Conservation (phyloP, 1,140 invertebrate species). For the Cydia amplana region DNA sequence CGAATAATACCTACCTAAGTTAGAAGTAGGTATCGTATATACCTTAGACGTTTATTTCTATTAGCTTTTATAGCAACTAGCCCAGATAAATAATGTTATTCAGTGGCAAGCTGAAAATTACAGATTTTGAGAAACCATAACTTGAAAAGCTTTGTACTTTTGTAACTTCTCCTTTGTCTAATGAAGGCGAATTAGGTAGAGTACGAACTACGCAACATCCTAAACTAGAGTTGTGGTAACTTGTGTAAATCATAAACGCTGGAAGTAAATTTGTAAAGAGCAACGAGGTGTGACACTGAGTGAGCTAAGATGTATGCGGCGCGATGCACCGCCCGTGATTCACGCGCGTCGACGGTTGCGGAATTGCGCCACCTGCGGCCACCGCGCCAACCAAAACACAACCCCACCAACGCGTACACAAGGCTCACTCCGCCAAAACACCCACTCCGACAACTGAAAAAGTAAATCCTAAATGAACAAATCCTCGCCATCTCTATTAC, state of each 20-base stretch:
- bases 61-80: not conserved
- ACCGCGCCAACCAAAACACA: conserved; percentile 33
- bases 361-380: conserved; percentile 62
- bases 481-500: conserved; percentile 50
- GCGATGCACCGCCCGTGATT: conserved; percentile 63
- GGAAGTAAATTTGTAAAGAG: conserved; percentile 55
- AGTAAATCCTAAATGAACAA: conserved; percentile 50
- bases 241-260: conserved; percentile 5
- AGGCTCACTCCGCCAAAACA: conserved; percentile 36
- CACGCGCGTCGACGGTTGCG: conserved; percentile 48
- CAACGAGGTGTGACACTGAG: conserved; percentile 61
- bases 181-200: too few species aligned
- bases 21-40: conserved; percentile 9
- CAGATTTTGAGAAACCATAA: not conserved
- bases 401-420: conserved; percentile 34
- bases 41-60: conserved; percentile 3
- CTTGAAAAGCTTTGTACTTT: not conserved
- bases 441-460: conserved; percentile 30
- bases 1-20: conserved; percentile 24
- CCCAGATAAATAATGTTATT: too few species aligned
- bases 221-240: not conserved
- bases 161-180: too few species aligned
- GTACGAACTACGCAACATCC: not conserved
- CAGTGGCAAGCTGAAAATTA: too few species aligned
- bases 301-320: conserved; percentile 66